Conservation (phyloP, 2,113 vertebrate genomes). For the Tursiops truncatus region DNA sequence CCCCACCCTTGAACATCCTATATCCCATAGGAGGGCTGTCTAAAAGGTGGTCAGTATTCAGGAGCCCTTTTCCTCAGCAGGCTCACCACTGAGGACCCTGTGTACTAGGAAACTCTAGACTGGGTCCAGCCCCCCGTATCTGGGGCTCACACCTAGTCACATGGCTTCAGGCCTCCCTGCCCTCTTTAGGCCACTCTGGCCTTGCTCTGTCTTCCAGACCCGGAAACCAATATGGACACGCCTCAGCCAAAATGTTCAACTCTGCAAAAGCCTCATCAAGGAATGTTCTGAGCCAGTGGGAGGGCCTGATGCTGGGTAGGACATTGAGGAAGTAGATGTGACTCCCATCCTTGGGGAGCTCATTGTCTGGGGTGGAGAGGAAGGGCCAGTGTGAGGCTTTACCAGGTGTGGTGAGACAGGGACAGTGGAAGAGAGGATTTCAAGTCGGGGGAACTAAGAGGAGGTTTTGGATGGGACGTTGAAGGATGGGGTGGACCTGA, state of each 20-base stretch:
- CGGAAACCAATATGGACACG: background rate
- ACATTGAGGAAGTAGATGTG: fast-evolving
- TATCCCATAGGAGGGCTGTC: background rate
- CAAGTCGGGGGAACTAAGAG: background rate
- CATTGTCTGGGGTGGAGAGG: background rate
- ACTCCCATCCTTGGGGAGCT: background rate
- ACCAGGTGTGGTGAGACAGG: background rate
- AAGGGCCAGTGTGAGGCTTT: fast-evolving
- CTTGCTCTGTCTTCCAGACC: background rate
- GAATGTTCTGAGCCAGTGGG: background rate
- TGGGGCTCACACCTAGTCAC: background rate
- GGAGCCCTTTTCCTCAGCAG: background rate
- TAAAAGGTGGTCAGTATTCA: background rate
- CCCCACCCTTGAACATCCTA: background rate
- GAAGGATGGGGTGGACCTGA: background rate
- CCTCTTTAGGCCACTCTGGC: background rate
- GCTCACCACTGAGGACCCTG: background rate
- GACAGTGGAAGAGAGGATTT: background rate
- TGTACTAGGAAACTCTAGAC: background rate
- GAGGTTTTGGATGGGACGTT: background rate
- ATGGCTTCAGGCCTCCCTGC: background rate
- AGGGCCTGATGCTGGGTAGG: background rate
- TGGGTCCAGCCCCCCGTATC: background rate
- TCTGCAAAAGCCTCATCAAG: background rate
- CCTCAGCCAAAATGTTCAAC: background rate